Evolutionary conservation across 2,797 vertebrate species (phyloP).

Genomic region (Muraenolepis orangiensis): DNA sequence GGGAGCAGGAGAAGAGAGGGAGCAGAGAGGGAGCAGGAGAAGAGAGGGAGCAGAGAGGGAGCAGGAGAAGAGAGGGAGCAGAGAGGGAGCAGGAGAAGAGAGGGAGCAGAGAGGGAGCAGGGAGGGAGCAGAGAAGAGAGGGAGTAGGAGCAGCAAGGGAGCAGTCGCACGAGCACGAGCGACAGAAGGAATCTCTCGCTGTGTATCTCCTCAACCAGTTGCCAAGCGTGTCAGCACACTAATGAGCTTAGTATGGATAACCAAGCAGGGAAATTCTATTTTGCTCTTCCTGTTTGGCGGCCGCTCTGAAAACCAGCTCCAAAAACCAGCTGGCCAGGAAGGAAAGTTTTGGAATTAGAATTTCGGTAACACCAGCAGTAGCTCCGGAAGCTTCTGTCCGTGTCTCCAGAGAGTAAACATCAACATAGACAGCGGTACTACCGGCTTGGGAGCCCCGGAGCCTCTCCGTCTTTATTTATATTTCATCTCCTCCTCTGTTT

Average conservation of each 20-base stretch:
- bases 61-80: no score
- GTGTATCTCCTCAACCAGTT: background rate
- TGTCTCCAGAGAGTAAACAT: background rate
- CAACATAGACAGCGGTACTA: background rate
- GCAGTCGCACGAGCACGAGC: background rate
- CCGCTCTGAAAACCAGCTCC: background rate
- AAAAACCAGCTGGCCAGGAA: no score
- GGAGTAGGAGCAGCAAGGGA: no score
- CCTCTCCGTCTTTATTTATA: background rate
- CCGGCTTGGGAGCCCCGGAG: background rate
- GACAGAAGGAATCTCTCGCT: background rate
- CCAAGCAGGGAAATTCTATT: background rate
- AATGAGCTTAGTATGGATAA: background rate
- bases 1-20: no score
- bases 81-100: no score
- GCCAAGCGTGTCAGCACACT: background rate
- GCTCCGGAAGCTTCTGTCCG: no score
- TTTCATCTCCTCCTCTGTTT: background rate
- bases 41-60: no score
- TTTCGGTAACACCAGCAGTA: background rate
- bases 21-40: no score
- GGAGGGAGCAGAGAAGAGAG: no score
- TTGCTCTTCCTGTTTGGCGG: background rate
- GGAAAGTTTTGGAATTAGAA: background rate
- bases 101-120: no score